Evolutionary conservation across 2,113 vertebrate species (phyloP).

Genomic region (Grantiella picta): DNA sequence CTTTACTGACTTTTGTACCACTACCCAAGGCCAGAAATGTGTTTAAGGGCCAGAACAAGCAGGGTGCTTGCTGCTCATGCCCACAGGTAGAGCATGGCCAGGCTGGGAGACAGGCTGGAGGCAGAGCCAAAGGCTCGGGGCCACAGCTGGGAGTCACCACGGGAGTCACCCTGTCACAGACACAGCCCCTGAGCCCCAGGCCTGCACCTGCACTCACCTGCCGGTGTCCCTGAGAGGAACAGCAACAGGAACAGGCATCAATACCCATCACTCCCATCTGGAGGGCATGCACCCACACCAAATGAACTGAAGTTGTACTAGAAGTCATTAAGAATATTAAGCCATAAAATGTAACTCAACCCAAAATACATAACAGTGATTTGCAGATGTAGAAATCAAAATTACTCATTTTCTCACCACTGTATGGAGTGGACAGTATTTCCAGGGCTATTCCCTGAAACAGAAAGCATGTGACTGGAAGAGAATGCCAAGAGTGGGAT

Average conservation of each 20-base stretch:
- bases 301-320: background rate
- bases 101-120: fast-evolving
- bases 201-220: fast-evolving
- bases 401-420: background rate
- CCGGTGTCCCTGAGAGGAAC: fast-evolving
- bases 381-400: background rate
- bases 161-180: fast-evolving
- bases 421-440: fast-evolving
- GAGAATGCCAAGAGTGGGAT: background rate
- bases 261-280: fast-evolving
- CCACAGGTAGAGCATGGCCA: fast-evolving
- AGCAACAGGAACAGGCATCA: background rate
- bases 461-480: background rate
- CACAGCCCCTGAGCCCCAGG: fast-evolving
- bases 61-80: too few relatives aligned
- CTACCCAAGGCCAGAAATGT: fast-evolving
- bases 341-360: background rate
- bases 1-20: fast-evolving
- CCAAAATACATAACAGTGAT: background rate
- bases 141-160: background rate
- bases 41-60: background rate
- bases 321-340: background rate
- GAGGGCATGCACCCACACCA: background rate
- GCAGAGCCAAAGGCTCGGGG: fast-evolving
- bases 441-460: background rate